Conservation (phyloP, 2,888 invertebrate genomes). For the Belgica antarctica region DNA sequence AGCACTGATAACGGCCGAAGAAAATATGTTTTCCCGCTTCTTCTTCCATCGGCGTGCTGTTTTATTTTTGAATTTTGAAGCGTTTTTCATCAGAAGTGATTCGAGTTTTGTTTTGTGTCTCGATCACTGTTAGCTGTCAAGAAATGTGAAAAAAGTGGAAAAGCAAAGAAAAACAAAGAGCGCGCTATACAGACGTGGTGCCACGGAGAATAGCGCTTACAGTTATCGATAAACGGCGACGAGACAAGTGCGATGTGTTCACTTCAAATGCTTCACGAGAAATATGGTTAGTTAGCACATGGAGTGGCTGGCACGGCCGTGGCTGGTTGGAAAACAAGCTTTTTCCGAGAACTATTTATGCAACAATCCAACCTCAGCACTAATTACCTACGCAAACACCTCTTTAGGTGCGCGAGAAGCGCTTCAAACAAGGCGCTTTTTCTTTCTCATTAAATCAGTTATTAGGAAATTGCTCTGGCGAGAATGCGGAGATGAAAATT, state of each 20-base stretch:
- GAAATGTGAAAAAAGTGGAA: neutral
- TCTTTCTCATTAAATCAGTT: neutral
- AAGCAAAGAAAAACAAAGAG: neutral
- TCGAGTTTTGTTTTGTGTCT: neutral
- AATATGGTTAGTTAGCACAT: neutral
- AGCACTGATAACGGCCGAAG: neutral
- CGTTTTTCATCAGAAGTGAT: constrained; percentile 3
- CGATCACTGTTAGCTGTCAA: constrained; percentile 14
- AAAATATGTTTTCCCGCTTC: neutral
- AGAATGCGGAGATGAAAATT: neutral
- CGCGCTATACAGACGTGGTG: constrained; percentile 1
- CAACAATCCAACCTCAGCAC: neutral
- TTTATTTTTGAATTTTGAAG: constrained; percentile 13
- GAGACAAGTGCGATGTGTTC: neutral
- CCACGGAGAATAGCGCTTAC: neutral
- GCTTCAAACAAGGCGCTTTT: too few relatives aligned
- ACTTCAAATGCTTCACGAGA: neutral
- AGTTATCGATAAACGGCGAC: constrained; percentile 4
- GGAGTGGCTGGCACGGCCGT: neutral
- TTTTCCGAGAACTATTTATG: constrained; percentile 23
- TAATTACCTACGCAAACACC: neutral
- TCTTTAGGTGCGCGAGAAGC: too few relatives aligned
- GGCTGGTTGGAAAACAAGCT: neutral
- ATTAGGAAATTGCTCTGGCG: too few relatives aligned
- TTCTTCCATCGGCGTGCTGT: too few relatives aligned